These are phyloP conservation scores for Acanthiza pusilla DNA, from an alignment of 2,797 vertebrate genomes.

Conservation along the genomic window DNA sequence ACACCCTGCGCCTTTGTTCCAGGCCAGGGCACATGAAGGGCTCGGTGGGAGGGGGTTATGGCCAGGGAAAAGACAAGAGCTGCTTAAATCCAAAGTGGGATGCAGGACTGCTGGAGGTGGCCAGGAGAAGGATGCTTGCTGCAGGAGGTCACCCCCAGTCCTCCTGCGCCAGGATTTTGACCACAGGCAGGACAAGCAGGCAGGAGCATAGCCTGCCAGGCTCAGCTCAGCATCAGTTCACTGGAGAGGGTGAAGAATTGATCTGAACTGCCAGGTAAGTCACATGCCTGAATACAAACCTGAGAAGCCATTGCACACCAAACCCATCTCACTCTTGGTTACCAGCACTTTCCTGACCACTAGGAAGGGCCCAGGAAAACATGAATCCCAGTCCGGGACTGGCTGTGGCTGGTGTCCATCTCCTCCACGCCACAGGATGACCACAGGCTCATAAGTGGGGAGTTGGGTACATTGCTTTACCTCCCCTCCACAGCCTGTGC, in stretches of 20 bases:
- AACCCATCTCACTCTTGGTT: background rate
- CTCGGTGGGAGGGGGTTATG: fast-evolving
- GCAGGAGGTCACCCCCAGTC: fast-evolving
- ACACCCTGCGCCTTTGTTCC: background rate
- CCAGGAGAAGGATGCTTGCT: background rate
- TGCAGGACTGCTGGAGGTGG: background rate
- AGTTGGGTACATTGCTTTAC: background rate
- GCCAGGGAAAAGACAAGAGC: background rate
- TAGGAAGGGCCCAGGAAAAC: background rate
- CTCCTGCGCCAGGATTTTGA: fast-evolving
- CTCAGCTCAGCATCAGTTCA: background rate
- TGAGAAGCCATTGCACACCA: background rate
- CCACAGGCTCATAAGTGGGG: fast-evolving
- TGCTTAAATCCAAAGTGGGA: fast-evolving
- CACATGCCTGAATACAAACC: background rate
- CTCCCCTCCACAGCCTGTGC: background rate
- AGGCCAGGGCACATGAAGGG: background rate
- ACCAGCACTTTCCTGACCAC: background rate
- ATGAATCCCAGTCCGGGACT: background rate
- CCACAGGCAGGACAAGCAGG: background rate
- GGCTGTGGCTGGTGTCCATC: background rate
- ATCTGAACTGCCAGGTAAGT: background rate
- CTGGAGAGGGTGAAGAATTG: background rate
- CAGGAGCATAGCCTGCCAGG: background rate
- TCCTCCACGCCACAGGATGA: background rate